Evolutionary conservation across 2,113 vertebrate genomes (phyloP).

Genomic region (Vulpes ferrilata): DNA sequence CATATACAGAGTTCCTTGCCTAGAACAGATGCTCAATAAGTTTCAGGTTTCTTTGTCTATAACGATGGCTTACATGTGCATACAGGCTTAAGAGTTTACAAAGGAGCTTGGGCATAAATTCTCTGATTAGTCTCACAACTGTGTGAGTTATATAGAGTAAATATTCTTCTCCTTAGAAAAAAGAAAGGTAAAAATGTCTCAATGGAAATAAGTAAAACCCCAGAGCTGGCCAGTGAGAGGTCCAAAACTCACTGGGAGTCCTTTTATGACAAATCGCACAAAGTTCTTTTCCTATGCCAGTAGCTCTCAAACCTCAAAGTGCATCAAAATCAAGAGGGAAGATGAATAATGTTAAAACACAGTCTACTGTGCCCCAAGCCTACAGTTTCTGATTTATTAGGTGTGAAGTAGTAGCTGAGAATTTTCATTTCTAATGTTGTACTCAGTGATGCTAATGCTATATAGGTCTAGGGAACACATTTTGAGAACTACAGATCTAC

Average conservation of each 20-base stretch:
- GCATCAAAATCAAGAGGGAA: not conserved
- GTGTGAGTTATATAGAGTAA: not conserved
- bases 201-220: not conserved
- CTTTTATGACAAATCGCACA: not conserved
- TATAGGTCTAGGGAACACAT: not conserved
- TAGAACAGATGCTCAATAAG: not conserved
- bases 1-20: not conserved
- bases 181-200: not conserved
- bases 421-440: not conserved
- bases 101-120: not conserved
- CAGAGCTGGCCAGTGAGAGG: not conserved
- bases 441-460: not conserved
- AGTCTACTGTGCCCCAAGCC: not conserved
- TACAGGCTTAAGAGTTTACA: not conserved
- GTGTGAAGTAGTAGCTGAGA: not conserved
- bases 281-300: not conserved
- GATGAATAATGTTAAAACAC: not conserved
- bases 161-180: not conserved
- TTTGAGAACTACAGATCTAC: not conserved
- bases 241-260: not conserved
- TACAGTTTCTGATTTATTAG: not conserved
- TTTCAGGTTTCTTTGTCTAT: not conserved
- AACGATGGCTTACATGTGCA: not conserved
- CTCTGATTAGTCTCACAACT: not conserved
- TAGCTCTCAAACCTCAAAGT: not conserved